phyloP scores from a whole-genome alignment of 1,140 invertebrate genomes.

The Leptinotarsa defecta region DNA sequence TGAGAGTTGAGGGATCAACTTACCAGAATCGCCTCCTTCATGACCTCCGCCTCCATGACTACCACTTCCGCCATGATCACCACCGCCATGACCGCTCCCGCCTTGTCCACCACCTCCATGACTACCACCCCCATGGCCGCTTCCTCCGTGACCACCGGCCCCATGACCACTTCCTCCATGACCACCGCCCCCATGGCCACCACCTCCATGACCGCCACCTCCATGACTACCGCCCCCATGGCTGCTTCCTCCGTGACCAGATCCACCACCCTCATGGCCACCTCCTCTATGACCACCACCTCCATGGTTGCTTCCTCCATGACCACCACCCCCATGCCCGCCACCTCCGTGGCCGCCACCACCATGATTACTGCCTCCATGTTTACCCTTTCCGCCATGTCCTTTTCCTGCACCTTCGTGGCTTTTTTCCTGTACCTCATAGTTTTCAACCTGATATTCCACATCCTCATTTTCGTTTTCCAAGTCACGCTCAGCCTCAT shows the following conservation, averaged over 20 bases:
- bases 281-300: conserved; percentile 18
- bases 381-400: conserved; percentile 12
- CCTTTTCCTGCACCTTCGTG: background rate
- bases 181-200: conserved; percentile 14
- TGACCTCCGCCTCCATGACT: background rate
- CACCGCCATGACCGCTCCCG: conserved; percentile 4
- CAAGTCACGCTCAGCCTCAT: conserved; percentile 6
- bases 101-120: conserved; percentile 22
- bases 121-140: background rate
- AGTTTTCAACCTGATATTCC: background rate
- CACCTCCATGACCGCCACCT: background rate
- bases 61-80: conserved; percentile 21
- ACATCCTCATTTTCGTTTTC: conserved; percentile 8
- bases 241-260: conserved; percentile 19
- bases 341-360: conserved; percentile 22
- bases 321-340: background rate
- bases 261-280: conserved; percentile 8
- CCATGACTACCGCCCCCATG: conserved; percentile 11
- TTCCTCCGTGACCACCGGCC: background rate
- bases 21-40: conserved; percentile 5
- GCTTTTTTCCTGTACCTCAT: conserved; percentile 4
- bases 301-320: conserved; percentile 14
- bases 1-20: background rate
- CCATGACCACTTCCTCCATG: conserved; percentile 21
- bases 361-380: conserved; percentile 6